Evolutionary conservation across 2,888 invertebrate genomes (phyloP).

Genomic region (Vanessa cardui): DNA sequence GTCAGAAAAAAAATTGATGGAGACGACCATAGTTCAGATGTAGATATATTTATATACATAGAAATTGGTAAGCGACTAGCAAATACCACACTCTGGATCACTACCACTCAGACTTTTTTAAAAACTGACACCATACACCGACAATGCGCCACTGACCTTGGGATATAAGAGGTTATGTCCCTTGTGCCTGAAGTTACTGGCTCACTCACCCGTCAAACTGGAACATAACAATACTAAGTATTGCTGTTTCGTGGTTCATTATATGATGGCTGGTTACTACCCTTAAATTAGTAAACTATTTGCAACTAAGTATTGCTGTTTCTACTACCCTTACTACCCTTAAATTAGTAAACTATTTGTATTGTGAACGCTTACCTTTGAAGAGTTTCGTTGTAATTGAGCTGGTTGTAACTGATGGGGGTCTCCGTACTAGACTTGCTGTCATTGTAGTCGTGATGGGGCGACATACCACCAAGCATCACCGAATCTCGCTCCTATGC

Average conservation of each 20-base stretch:
- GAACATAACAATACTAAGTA: too few species aligned
- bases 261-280: too few species aligned
- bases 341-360: neutral
- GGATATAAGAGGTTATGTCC: too few species aligned
- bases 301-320: too few species aligned
- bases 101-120: neutral
- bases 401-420: slow-evolving; percentile 91
- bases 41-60: too few species aligned
- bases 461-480: slow-evolving; percentile 92
- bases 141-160: too few species aligned
- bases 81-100: too few species aligned
- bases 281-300: neutral
- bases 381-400: slow-evolving; percentile 93
- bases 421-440: slow-evolving; percentile 91
- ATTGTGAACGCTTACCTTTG: slow-evolving; percentile 74
- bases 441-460: slow-evolving; percentile 90
- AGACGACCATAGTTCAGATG: too few species aligned
- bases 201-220: too few species aligned
- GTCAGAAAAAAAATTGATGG: neutral
- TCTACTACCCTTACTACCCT: neutral
- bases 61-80: too few species aligned
- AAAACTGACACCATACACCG: neutral
- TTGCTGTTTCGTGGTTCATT: too few species aligned
- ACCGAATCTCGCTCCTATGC: slow-evolving; percentile 89
- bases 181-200: too few species aligned